These are phyloP conservation scores for Amniataba percoides DNA, from an alignment of 2,797 vertebrate genomes.

Conservation along the genomic window DNA sequence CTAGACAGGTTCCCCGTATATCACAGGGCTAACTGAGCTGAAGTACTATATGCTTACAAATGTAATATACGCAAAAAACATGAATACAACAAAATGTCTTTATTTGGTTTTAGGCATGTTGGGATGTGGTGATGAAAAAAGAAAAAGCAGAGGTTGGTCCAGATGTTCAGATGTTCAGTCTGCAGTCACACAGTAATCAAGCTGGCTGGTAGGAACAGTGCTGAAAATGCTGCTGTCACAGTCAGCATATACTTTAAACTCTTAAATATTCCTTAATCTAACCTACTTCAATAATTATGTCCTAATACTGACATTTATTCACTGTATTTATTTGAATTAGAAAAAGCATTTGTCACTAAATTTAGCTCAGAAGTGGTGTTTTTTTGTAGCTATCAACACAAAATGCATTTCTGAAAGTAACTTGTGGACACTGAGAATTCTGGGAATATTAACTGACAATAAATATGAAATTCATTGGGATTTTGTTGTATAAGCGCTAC, in stretches of 20 bases:
- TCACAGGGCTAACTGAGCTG: not conserved
- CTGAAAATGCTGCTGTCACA: not conserved
- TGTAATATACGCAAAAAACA: not conserved
- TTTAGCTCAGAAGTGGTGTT: not conserved
- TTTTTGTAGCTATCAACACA: not conserved
- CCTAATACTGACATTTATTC: not conserved
- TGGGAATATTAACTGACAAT: not conserved
- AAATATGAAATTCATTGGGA: not conserved
- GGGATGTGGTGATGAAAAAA: constrained; percentile 62
- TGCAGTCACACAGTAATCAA: constrained; percentile 65
- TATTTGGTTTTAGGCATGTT: constrained; percentile 84
- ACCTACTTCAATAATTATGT: not conserved
- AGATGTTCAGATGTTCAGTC: constrained; percentile 37
- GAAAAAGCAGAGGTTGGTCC: constrained; percentile 52
- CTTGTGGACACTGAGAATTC: not conserved
- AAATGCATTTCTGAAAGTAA: not conserved
- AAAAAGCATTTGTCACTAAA: not conserved
- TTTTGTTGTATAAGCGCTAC: not conserved
- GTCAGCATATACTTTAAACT: not conserved
- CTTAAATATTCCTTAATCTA: constrained; percentile 5
- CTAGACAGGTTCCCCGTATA: not conserved
- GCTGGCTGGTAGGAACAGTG: constrained; percentile 11
- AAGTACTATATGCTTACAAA: not conserved
- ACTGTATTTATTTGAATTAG: not conserved
- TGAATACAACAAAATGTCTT: constrained; percentile 64